Evolutionary conservation across 2,113 vertebrate genomes (phyloP).

Genomic region (Leptobrachium ailaonicum): DNA sequence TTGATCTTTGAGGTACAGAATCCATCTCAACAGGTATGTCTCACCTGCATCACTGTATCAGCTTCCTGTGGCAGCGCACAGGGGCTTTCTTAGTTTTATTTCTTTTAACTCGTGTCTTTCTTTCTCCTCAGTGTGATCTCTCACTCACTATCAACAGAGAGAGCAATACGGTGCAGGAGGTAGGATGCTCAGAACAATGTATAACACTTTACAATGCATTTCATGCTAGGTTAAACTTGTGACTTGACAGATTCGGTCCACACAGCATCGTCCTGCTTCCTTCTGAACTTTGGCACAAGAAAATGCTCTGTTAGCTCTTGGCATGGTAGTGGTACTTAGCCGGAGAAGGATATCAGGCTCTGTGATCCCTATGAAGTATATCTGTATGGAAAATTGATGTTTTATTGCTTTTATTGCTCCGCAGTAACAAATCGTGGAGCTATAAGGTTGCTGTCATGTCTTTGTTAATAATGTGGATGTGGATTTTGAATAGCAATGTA

Average conservation of each 20-base stretch:
- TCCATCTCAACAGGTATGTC: slow-evolving; percentile 28
- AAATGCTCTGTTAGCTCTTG: too few relatives aligned
- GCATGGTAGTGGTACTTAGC: too few relatives aligned
- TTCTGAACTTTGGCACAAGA: too few relatives aligned
- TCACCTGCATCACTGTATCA: not conserved
- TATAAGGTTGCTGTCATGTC: too few relatives aligned
- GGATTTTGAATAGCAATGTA: too few relatives aligned
- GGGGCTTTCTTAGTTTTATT: not conserved
- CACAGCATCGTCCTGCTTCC: not conserved
- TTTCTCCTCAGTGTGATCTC: not conserved
- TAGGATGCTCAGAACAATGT: not conserved
- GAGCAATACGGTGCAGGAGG: not conserved
- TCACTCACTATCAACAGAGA: not conserved
- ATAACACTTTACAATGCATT: not conserved
- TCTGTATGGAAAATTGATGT: too few relatives aligned
- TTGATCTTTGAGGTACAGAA: slow-evolving; percentile 19
- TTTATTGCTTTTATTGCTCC: too few relatives aligned
- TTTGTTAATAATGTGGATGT: too few relatives aligned
- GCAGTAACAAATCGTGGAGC: too few relatives aligned
- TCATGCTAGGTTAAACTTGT: not conserved
- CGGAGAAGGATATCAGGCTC: too few relatives aligned
- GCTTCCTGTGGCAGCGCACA: not conserved
- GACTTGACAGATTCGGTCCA: not conserved
- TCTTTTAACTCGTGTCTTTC: not conserved
- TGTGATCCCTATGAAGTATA: too few relatives aligned